phyloP scores from a whole-genome alignment of 2,113 vertebrate species.

The Trichechus manatus region DNA sequence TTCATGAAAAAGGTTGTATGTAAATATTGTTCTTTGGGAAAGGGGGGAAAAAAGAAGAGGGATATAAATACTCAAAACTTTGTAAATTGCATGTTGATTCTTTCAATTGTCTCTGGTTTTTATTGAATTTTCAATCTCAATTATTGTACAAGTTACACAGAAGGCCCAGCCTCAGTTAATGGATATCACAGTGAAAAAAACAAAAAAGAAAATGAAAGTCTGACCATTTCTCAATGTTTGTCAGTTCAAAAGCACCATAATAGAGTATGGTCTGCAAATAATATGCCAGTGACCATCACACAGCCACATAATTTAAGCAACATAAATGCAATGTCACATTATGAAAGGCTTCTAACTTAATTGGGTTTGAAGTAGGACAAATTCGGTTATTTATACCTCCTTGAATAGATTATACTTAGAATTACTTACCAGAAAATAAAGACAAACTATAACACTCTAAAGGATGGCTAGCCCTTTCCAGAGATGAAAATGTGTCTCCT shows the following conservation, averaged over 20 bases:
- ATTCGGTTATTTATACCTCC: constrained; percentile 56
- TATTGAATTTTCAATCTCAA: neutral
- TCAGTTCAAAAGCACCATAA: constrained; percentile 46
- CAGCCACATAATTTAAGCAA: constrained; percentile 38
- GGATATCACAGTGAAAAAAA: constrained; percentile 39
- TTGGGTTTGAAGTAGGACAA: constrained; percentile 74
- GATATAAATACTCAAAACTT: neutral
- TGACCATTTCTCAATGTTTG: constrained; percentile 47
- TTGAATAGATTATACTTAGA: constrained; percentile 59
- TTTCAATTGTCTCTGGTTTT: constrained; percentile 1
- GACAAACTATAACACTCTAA: constrained; percentile 23
- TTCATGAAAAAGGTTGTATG: neutral
- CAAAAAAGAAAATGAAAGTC: constrained; percentile 37
- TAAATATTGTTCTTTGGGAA: neutral
- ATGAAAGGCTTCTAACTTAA: constrained; percentile 71
- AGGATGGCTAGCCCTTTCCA: constrained; percentile 6
- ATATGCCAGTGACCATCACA: constrained; percentile 31
- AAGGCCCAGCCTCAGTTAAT: neutral
- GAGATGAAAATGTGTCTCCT: constrained; percentile 1
- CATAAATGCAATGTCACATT: constrained; percentile 63
- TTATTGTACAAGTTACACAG: constrained; percentile 25
- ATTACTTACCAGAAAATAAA: constrained; percentile 69
- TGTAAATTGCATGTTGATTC: neutral
- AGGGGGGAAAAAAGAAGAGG: neutral
- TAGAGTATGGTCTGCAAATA: constrained; percentile 37